A percentile compares a stretch with the other conserved stretches of the same genome.
phyloP scores from a whole-genome alignment of 1,140 invertebrate species.

The Streblospio benedicti region DNA sequence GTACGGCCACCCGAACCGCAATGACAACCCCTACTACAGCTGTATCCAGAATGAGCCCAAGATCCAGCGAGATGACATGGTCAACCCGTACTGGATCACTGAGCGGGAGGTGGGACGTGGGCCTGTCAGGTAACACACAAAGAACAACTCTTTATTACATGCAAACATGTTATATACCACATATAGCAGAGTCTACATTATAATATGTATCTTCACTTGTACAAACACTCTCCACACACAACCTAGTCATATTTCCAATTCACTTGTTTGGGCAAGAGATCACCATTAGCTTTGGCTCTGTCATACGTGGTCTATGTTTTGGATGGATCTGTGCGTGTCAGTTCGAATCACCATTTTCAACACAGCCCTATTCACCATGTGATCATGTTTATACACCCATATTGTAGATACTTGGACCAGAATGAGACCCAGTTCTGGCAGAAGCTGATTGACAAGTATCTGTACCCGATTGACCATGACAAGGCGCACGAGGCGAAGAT shows the following conservation, averaged over 20 bases:
- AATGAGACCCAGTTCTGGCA: conserved; percentile 20
- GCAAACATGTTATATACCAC: background rate
- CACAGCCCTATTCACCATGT: no score
- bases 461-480: conserved; percentile 20
- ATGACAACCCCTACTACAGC: conserved; percentile 7
- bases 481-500: conserved; percentile 19
- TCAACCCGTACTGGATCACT: conserved; percentile 29
- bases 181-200: background rate
- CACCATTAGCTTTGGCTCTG: conserved; percentile 5
- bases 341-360: background rate
- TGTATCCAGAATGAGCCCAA: background rate
- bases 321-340: no score
- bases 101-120: conserved; percentile 22
- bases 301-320: no score
- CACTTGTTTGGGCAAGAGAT: background rate
- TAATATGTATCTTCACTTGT: background rate
- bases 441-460: conserved; percentile 22
- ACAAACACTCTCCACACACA: background rate
- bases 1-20: background rate
- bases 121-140: conserved; percentile 15
- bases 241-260: background rate
- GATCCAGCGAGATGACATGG: conserved; percentile 36
- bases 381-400: no score
- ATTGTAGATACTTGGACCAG: conserved; percentile 10
- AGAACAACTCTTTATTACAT: background rate